A percentile compares a stretch with the other conserved stretches of the same genome.
Conservation (phyloP, 1,140 invertebrate species). For the Hycleus cichorii region DNA sequence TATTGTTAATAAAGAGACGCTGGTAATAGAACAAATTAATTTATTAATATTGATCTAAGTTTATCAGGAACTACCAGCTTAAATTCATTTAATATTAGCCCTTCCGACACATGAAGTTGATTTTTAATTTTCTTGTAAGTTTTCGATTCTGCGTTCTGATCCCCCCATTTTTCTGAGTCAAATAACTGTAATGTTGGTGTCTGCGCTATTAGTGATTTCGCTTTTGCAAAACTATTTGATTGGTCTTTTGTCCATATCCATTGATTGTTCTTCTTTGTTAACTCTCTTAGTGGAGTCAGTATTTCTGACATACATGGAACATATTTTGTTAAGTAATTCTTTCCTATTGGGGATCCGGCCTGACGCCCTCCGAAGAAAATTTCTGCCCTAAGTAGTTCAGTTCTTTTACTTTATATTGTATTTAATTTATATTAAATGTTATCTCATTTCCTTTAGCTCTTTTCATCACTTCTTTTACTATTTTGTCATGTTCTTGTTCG, state of each 20-base stretch:
- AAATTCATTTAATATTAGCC: no score
- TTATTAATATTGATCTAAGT: no score
- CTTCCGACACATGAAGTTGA: no score
- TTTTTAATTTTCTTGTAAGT: no score
- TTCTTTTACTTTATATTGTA: slow-evolving; percentile 18
- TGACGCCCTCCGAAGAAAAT: slow-evolving; percentile 11
- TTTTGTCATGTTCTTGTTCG: slow-evolving; percentile 15
- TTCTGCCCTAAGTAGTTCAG: slow-evolving; percentile 19
- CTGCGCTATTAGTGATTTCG: no score
- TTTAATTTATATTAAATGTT: slow-evolving; percentile 18
- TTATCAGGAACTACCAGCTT: no score
- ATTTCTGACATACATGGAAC: slow-evolving; percentile 14
- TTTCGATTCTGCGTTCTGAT: no score
- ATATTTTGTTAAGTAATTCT: slow-evolving; percentile 21
- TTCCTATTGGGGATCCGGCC: slow-evolving; percentile 11
- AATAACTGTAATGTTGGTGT: no score
- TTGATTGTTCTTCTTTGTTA: slow-evolving; percentile 4
- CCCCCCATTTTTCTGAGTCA: no score
- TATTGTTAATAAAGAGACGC: no score
- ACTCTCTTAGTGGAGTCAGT: slow-evolving; percentile 6
- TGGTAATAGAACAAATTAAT: no score
- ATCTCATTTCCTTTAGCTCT: slow-evolving; percentile 6
- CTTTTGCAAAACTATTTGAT: no score
- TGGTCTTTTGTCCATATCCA: slow-evolving; percentile 1
- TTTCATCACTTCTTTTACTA: slow-evolving; percentile 13